Conservation (phyloP, 2,888 invertebrate species). For the Clusia tigrina region DNA sequence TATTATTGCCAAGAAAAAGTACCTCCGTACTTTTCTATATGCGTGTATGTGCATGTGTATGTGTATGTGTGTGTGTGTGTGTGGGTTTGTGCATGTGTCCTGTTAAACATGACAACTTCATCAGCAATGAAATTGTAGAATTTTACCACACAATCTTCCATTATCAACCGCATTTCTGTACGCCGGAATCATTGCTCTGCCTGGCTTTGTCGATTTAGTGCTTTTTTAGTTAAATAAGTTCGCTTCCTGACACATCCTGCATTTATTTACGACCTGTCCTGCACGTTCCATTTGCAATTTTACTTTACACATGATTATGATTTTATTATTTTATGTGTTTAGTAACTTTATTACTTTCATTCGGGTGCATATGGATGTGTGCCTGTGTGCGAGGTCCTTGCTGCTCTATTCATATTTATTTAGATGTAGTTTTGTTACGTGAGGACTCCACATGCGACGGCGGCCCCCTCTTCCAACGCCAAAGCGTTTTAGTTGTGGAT, state of each 20-base stretch:
- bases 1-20: neutral
- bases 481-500: too few relatives aligned
- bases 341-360: neutral
- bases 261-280: constrained; percentile 16
- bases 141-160: constrained; percentile 26
- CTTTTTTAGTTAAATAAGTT: neutral
- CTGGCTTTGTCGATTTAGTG: neutral
- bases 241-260: constrained; percentile 7
- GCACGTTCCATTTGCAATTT: neutral
- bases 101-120: constrained; percentile 47
- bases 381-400: too few relatives aligned
- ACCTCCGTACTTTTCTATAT: neutral
- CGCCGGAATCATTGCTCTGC: too few relatives aligned
- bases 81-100: constrained; percentile 9
- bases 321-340: constrained; percentile 1
- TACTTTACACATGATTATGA: constrained; percentile 1
- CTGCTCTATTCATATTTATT: too few relatives aligned
- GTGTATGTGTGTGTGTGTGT: constrained; percentile 12
- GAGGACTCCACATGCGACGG: too few relatives aligned
- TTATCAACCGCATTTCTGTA: neutral
- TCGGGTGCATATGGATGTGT: too few relatives aligned
- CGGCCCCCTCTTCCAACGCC: too few relatives aligned
- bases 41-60: neutral
- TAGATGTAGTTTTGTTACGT: too few relatives aligned
- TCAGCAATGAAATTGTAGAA: constrained; percentile 27